phyloP scores from a whole-genome alignment of 2,113 vertebrate genomes.

The Numida meleagris region DNA sequence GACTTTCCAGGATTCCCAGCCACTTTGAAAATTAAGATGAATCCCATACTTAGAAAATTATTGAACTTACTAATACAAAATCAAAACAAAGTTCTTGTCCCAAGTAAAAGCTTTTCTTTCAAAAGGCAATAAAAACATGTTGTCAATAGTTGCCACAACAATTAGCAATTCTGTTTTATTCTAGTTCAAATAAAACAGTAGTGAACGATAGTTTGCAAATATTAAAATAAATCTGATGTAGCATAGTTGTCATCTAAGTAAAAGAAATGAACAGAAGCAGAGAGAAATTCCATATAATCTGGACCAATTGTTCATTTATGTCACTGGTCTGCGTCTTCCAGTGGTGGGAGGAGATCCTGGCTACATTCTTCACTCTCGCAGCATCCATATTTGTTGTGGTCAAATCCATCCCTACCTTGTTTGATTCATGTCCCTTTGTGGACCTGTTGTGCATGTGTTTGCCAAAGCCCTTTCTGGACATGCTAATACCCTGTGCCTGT shows the following conservation, averaged over 20 bases:
- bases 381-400: neutral
- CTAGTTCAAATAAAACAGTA: neutral
- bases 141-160: neutral
- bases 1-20: neutral
- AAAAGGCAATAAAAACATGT: neutral
- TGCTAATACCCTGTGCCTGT: neutral
- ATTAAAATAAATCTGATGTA: neutral
- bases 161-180: neutral
- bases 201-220: neutral
- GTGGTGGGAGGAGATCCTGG: neutral
- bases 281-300: neutral
- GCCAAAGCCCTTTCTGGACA: neutral
- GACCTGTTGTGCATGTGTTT: neutral
- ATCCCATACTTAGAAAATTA: neutral
- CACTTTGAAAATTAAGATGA: conserved; percentile 1
- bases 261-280: neutral
- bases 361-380: neutral
- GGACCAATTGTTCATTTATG: neutral
- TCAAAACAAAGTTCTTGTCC: neutral
- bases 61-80: neutral
- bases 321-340: neutral
- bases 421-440: neutral
- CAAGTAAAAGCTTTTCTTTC: neutral
- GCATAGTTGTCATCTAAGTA: neutral
- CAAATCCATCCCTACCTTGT: neutral